These are phyloP conservation scores for Ceyx cyanopectus DNA, from an alignment of 2,113 vertebrate genomes.

Conservation along the genomic window DNA sequence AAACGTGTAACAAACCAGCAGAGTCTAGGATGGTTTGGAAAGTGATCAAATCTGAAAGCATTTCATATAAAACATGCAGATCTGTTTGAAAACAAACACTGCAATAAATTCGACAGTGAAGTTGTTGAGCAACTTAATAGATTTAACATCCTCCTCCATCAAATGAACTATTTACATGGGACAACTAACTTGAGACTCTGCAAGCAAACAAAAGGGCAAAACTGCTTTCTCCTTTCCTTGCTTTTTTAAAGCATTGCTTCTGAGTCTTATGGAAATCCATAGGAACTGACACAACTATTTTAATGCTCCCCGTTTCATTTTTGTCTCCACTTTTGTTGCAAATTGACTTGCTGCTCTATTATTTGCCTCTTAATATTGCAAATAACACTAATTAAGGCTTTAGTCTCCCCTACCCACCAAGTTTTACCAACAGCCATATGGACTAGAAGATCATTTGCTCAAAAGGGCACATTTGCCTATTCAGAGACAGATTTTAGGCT, in stretches of 20 bases:
- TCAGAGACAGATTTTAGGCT: conserved; percentile 26
- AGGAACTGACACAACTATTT: neutral
- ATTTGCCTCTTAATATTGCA: conserved; percentile 26
- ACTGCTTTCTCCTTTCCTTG: neutral
- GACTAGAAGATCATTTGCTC: conserved; percentile 2
- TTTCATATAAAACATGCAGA: neutral
- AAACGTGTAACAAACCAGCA: neutral
- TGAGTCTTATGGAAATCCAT: neutral
- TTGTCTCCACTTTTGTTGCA: neutral
- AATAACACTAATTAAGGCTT: conserved; percentile 31
- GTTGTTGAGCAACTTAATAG: neutral
- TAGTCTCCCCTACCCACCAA: neutral
- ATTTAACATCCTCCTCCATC: neutral
- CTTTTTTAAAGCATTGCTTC: neutral
- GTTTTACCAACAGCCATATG: conserved; percentile 3
- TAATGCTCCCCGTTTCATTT: neutral
- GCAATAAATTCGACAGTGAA: conserved; percentile 20
- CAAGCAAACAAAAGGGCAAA: neutral
- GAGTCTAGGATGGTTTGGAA: neutral
- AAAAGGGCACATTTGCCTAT: neutral
- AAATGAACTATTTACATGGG: neutral
- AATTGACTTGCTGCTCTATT: conserved; percentile 19
- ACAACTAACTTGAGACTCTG: neutral
- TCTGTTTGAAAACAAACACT: conserved; percentile 6
- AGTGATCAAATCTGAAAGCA: neutral